phyloP scores from a whole-genome alignment of 2,888 invertebrate genomes.

The Lacanobia oleracea region DNA sequence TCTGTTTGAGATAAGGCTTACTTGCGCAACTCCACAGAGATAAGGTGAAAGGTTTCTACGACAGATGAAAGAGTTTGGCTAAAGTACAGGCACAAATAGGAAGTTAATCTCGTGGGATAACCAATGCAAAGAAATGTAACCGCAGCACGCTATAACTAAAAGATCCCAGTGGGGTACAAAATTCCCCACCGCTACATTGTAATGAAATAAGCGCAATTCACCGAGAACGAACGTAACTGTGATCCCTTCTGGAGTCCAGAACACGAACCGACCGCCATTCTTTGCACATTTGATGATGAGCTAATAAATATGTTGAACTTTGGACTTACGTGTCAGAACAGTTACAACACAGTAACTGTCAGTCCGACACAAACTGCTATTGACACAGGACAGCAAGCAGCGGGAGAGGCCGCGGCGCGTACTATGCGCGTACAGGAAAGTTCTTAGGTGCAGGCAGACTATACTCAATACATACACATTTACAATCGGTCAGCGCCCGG shows the following conservation, averaged over 20 bases:
- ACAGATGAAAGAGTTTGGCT: neutral
- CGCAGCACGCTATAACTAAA: neutral
- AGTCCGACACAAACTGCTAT: slow-evolving; percentile 1
- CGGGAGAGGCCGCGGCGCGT: neutral
- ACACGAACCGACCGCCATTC: neutral
- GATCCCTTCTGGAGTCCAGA: neutral
- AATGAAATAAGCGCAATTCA: neutral
- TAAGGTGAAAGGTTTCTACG: neutral
- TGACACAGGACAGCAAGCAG: slow-evolving; percentile 22
- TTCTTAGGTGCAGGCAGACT: neutral
- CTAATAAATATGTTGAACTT: neutral
- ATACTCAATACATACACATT: slow-evolving; percentile 28
- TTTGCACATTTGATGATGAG: neutral
- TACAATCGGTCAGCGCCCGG: slow-evolving; percentile 23
- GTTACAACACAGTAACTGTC: neutral
- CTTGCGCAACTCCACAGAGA: neutral
- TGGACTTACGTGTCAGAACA: neutral
- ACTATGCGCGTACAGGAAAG: slow-evolving; percentile 14
- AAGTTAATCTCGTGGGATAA: neutral
- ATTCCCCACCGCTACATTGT: too few species aligned
- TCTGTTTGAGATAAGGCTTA: slow-evolving; percentile 1
- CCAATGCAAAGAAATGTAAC: neutral
- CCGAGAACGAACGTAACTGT: neutral
- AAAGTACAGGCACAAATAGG: neutral
- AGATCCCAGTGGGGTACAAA: too few species aligned